Conservation (phyloP, 2,797 vertebrate species). For the Argyrosomus regius region DNA sequence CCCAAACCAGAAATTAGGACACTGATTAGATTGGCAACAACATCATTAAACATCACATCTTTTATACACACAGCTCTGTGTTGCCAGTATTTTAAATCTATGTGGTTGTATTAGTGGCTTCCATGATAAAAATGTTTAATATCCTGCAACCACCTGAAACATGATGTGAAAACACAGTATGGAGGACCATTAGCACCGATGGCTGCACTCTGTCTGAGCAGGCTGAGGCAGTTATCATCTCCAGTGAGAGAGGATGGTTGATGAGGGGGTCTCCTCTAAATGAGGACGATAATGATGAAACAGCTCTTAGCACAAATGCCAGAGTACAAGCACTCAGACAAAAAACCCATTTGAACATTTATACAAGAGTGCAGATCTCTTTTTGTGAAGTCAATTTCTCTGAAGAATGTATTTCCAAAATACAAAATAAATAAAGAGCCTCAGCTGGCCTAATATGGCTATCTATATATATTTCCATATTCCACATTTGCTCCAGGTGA, state of each 20-base stretch:
- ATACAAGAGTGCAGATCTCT: not conserved
- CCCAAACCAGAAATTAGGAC: not conserved
- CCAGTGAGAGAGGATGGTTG: slow-evolving; percentile 17
- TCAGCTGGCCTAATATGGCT: too few relatives aligned
- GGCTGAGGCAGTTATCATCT: slow-evolving; percentile 3
- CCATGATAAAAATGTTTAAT: slow-evolving; percentile 70
- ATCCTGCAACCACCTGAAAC: slow-evolving; percentile 55
- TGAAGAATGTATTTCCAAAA: not conserved
- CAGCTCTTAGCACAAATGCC: slow-evolving; percentile 10
- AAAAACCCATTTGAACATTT: not conserved
- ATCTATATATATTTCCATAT: too few relatives aligned
- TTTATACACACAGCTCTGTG: slow-evolving; percentile 1
- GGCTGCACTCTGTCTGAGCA: slow-evolving; percentile 36
- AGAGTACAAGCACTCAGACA: slow-evolving; percentile 1
- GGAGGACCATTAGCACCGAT: slow-evolving; percentile 57
- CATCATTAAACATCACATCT: slow-evolving; percentile 26
- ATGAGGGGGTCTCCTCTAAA: not conserved
- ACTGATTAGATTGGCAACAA: not conserved
- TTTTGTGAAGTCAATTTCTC: not conserved
- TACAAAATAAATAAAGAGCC: not conserved
- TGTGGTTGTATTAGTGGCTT: slow-evolving; percentile 6
- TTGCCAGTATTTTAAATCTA: too few relatives aligned
- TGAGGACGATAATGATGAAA: slow-evolving; percentile 1
- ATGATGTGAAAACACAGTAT: slow-evolving; percentile 44
- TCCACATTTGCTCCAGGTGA: not conserved